phyloP scores from a whole-genome alignment of 2,113 vertebrate species.

The Neomonachus schauinslandi region DNA sequence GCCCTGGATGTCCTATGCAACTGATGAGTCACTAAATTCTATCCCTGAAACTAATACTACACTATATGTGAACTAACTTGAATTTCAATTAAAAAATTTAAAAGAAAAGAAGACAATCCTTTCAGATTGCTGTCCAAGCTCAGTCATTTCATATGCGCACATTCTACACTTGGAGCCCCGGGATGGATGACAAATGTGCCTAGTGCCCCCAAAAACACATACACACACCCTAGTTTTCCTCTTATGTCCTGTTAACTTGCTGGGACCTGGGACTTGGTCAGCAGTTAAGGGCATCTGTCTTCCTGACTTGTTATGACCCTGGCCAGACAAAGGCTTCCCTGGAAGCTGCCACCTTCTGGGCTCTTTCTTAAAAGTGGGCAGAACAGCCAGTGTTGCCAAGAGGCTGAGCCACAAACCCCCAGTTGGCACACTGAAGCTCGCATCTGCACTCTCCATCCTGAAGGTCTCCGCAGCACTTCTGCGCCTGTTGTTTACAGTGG shows the following conservation, averaged over 20 bases:
- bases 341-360: constrained; percentile 4
- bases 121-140: neutral
- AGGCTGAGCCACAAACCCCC: neutral
- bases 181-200: neutral
- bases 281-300: neutral
- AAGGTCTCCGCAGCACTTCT: neutral
- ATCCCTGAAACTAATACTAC: no score
- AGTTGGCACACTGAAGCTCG: fast-evolving
- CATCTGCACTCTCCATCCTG: neutral
- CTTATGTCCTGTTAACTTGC: neutral
- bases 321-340: neutral
- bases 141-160: neutral
- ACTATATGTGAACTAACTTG: no score
- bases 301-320: neutral
- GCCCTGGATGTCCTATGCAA: no score
- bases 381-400: neutral
- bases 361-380: constrained; percentile 48
- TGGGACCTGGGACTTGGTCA: neutral
- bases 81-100: no score
- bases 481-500: constrained; percentile 3
- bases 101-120: neutral
- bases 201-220: neutral
- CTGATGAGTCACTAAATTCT: no score
- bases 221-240: neutral
- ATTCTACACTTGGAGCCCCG: neutral